These are phyloP conservation scores for Saguinus imperator DNA, from an alignment of 2,113 vertebrate genomes.

Conservation along the genomic window DNA sequence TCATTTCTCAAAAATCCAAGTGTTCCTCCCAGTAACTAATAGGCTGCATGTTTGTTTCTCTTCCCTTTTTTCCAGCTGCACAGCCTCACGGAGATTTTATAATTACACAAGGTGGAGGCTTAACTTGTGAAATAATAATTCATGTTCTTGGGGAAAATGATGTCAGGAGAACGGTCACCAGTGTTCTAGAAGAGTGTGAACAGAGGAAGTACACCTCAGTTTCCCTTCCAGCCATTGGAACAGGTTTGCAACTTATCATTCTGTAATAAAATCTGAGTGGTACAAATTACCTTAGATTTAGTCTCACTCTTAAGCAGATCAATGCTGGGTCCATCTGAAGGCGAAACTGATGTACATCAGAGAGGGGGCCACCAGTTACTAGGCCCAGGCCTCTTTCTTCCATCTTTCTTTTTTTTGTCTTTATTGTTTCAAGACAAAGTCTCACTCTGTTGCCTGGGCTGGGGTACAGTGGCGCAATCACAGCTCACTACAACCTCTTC, in stretches of 20 bases:
- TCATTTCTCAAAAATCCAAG: background rate
- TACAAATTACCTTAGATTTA: background rate
- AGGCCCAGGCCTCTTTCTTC: background rate
- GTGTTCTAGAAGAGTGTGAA: conserved; percentile 2
- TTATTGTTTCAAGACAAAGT: background rate
- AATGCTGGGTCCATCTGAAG: background rate
- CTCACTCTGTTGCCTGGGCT: too few species aligned
- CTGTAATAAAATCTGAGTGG: background rate
- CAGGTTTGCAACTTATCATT: background rate
- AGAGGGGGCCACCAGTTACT: background rate
- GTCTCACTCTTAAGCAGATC: background rate
- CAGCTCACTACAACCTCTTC: too few species aligned
- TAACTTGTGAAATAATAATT: conserved; percentile 5
- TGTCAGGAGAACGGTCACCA: background rate
- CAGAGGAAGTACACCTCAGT: background rate
- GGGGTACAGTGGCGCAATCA: too few species aligned
- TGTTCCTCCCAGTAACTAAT: background rate
- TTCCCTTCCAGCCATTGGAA: background rate
- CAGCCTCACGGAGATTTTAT: background rate
- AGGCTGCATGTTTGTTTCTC: background rate
- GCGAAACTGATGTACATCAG: background rate
- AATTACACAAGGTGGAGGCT: background rate
- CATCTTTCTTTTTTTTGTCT: background rate
- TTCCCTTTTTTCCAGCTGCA: background rate
- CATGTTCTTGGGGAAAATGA: background rate